Evolutionary conservation across 2,888 invertebrate species (phyloP).

Genomic region (Podotricha telesiphe): DNA sequence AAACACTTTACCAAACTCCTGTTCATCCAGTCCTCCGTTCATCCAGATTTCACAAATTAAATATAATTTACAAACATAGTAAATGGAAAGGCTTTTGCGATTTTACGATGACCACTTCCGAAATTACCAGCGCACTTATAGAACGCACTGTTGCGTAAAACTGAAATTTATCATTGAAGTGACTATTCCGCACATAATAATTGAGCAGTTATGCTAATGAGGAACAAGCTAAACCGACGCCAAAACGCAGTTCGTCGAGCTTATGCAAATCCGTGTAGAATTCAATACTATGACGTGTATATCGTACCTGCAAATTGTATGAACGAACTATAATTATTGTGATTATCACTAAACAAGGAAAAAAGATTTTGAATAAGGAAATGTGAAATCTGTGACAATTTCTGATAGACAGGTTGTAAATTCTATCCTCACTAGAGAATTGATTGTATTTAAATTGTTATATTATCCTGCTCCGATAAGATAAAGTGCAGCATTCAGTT

Average conservation of each 20-base stretch:
- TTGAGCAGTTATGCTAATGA: conserved; percentile 82
- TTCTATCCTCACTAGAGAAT: too few species aligned
- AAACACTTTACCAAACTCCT: neutral
- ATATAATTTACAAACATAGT: neutral
- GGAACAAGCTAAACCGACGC: conserved; percentile 76
- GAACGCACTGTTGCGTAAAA: conserved; percentile 31
- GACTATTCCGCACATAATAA: conserved; percentile 77
- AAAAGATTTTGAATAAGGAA: too few species aligned
- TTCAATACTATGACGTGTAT: conserved; percentile 25
- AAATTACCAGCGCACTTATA: conserved; percentile 19
- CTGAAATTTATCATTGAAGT: conserved; percentile 58
- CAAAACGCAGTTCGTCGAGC: conserved; percentile 73
- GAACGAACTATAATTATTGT: neutral
- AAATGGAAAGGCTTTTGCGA: neutral
- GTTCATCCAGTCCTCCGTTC: too few species aligned
- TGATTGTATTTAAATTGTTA: too few species aligned
- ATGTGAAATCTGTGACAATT: too few species aligned
- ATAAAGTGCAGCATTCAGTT: too few species aligned
- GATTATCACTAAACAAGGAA: neutral
- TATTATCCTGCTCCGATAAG: too few species aligned
- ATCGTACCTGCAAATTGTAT: conserved; percentile 16
- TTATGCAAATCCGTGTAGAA: conserved; percentile 67
- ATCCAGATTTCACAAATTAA: neutral
- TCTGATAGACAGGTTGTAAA: too few species aligned
- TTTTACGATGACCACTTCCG: conserved; percentile 28